Conservation (phyloP, 2,888 invertebrate species). For the Hyles lineata region DNA sequence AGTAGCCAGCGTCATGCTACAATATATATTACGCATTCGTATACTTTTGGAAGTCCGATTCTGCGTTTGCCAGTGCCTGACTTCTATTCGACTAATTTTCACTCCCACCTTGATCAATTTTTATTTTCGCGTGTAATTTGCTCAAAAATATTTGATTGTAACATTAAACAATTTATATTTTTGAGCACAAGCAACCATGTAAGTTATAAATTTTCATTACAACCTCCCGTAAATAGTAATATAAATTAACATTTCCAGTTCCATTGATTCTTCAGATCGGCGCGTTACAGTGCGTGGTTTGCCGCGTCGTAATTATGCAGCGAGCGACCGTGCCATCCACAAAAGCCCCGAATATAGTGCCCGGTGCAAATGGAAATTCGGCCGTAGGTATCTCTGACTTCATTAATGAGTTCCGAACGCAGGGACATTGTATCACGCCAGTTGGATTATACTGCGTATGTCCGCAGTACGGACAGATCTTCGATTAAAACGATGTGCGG, state of each 20-base stretch:
- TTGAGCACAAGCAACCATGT: too few relatives aligned
- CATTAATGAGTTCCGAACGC: conserved; percentile 44
- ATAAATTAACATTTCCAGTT: conserved; percentile 9
- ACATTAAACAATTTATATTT: too few relatives aligned
- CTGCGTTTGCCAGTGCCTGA: too few relatives aligned
- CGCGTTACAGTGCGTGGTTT: conserved; percentile 16
- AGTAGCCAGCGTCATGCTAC: too few relatives aligned
- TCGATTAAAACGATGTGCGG: neutral
- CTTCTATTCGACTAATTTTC: too few relatives aligned
- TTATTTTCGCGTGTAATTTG: too few relatives aligned
- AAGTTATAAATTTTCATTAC: too few relatives aligned
- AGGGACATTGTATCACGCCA: neutral
- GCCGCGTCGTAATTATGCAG: conserved; percentile 16
- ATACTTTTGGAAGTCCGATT: too few relatives aligned
- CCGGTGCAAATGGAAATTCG: conserved; percentile 44
- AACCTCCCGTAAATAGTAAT: neutral
- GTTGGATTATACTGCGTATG: conserved; percentile 6
- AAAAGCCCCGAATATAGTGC: conserved; percentile 21
- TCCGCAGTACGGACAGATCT: conserved; percentile 9
- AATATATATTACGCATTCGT: too few relatives aligned
- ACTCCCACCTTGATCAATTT: too few relatives aligned
- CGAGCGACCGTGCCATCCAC: neutral
- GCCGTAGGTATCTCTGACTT: conserved; percentile 40
- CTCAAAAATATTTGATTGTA: too few relatives aligned
- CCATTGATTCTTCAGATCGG: conserved; percentile 13